phyloP scores from a whole-genome alignment of 2,797 vertebrate species.

The Microcaecilia unicolor region DNA sequence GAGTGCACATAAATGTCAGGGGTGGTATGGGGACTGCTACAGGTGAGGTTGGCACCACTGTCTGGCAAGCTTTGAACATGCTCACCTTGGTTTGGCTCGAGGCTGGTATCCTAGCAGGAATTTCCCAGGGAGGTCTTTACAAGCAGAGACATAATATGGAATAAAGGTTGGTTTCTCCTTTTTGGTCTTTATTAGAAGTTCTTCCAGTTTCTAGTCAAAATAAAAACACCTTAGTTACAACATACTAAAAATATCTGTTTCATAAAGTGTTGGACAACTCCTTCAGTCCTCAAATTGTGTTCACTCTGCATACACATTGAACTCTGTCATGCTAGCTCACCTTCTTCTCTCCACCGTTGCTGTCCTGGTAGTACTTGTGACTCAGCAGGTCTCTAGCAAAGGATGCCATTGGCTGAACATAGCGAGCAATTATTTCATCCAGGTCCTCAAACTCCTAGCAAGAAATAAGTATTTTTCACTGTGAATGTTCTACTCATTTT shows the following conservation, averaged over 20 bases:
- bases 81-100: slow-evolving; percentile 93
- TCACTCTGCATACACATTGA: no score
- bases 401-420: slow-evolving; percentile 95
- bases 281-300: no score
- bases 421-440: slow-evolving; percentile 95
- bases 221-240: no score
- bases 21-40: no score
- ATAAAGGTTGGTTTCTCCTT: slow-evolving; percentile 97
- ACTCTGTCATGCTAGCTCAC: slow-evolving; percentile 46
- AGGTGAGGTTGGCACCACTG: no score
- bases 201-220: slow-evolving; percentile 94
- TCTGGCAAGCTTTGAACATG: no score
- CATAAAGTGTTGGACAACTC: no score
- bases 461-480: no score
- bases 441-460: slow-evolving; percentile 95
- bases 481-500: no score
- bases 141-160: slow-evolving; percentile 90
- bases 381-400: slow-evolving; percentile 89
- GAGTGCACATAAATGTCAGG: no score
- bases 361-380: slow-evolving; percentile 96
- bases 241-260: neutral
- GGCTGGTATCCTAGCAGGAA: slow-evolving; percentile 97
- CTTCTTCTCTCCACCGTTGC: slow-evolving; percentile 81
- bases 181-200: slow-evolving; percentile 81
- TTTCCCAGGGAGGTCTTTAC: slow-evolving; percentile 93